Evolutionary conservation across 35 echinoderm and acorn worm genomes (phyloP).

Genomic region (Ptychodera flava): DNA sequence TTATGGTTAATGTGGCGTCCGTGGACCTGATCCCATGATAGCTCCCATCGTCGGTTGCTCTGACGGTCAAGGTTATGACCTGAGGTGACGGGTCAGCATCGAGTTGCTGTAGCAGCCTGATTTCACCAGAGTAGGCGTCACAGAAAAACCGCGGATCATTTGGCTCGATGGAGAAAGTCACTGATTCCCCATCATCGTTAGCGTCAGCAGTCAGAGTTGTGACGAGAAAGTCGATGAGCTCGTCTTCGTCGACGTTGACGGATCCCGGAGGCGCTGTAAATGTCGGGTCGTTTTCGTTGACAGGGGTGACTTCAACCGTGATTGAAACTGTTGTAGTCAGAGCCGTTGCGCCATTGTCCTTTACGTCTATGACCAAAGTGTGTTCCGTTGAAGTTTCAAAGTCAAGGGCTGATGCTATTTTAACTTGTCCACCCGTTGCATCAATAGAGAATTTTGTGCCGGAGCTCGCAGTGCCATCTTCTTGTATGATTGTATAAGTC

Average conservation of each 20-base stretch:
- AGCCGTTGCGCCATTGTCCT: neutral
- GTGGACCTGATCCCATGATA: slow-evolving; percentile 14
- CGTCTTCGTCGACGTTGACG: neutral
- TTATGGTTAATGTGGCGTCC: slow-evolving; percentile 49
- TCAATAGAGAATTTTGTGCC: neutral
- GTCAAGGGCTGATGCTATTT: neutral
- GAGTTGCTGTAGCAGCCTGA: slow-evolving; percentile 57
- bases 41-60: slow-evolving; percentile 36
- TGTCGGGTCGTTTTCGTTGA: neutral
- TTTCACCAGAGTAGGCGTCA: slow-evolving; percentile 69
- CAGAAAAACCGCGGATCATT: neutral
- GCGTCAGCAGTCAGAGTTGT: neutral
- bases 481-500: neutral
- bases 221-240: neutral
- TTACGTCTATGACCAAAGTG: neutral
- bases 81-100: slow-evolving; percentile 44
- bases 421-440: neutral
- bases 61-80: slow-evolving; percentile 33
- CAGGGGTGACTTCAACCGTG: neutral
- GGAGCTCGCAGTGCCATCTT: neutral
- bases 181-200: neutral
- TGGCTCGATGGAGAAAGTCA: neutral
- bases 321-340: neutral
- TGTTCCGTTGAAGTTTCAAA: neutral
- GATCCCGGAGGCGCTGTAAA: neutral